Evolutionary conservation across 2,113 vertebrate species (phyloP).

Genomic region (Burhinus oedicnemus): DNA sequence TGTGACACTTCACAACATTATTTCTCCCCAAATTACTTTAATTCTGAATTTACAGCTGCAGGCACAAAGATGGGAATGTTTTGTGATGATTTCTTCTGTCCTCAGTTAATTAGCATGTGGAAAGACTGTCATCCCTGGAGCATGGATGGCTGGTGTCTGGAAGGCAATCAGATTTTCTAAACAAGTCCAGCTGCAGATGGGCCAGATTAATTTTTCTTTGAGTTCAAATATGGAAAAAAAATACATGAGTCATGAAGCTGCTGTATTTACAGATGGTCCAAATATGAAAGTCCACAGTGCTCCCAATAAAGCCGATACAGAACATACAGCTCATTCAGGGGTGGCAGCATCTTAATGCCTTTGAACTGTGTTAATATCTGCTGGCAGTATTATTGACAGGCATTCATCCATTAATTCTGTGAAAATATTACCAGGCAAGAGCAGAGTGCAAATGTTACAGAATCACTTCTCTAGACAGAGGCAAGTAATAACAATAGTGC

Average conservation of each 20-base stretch:
- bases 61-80: constrained; percentile 33
- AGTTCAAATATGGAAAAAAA: constrained; percentile 8
- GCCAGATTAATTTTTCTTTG: constrained; percentile 45
- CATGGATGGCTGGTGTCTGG: constrained; percentile 27
- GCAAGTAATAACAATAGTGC: not conserved
- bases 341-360: not conserved
- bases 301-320: not conserved
- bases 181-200: constrained; percentile 56
- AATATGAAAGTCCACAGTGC: constrained; percentile 3
- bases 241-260: not conserved
- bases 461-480: not conserved
- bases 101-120: constrained; percentile 51
- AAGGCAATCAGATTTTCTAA: constrained; percentile 51
- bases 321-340: not conserved
- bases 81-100: constrained; percentile 51
- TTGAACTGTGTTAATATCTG: not conserved
- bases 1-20: constrained; percentile 45
- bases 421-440: not conserved
- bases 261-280: constrained; percentile 39
- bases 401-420: not conserved
- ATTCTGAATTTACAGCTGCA: constrained; percentile 60
- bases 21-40: constrained; percentile 48
- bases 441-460: not conserved
- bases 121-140: constrained; percentile 37
- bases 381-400: not conserved